Evolutionary conservation across 2,797 vertebrate species (phyloP).

Genomic region (Anniella stebbinsi): DNA sequence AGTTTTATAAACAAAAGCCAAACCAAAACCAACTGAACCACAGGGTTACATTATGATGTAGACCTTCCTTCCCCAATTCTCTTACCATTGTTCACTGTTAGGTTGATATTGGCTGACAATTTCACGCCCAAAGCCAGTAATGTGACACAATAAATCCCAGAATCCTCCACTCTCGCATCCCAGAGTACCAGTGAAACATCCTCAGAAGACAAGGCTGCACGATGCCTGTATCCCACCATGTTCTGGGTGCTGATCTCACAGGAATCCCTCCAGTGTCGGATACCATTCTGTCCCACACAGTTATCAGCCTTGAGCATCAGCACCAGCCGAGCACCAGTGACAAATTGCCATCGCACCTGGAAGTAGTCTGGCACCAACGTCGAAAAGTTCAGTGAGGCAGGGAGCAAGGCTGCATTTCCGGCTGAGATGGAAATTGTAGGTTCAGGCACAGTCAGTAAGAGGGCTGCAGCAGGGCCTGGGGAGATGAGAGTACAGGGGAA

Average conservation of each 20-base stretch:
- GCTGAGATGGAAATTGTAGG: not conserved
- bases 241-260: not conserved
- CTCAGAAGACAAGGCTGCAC: not conserved
- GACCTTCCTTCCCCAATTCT: not conserved
- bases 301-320: constrained; percentile 23
- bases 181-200: not conserved
- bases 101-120: not conserved
- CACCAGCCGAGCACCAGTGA: not conserved
- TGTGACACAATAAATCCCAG: constrained; percentile 26
- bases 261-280: not conserved
- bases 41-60: not conserved
- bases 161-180: not conserved
- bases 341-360: constrained; percentile 38
- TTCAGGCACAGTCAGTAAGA: not conserved
- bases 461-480: not conserved
- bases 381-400: not conserved
- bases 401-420: constrained; percentile 3
- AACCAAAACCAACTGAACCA: not conserved
- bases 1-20: not conserved
- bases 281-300: not conserved
- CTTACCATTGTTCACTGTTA: constrained; percentile 29
- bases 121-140: constrained; percentile 12
- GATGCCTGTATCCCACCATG: not conserved
- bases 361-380: not conserved
- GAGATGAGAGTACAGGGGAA: not conserved